Conservation (phyloP, 2,888 invertebrate species). For the Linyphia triangularis region DNA sequence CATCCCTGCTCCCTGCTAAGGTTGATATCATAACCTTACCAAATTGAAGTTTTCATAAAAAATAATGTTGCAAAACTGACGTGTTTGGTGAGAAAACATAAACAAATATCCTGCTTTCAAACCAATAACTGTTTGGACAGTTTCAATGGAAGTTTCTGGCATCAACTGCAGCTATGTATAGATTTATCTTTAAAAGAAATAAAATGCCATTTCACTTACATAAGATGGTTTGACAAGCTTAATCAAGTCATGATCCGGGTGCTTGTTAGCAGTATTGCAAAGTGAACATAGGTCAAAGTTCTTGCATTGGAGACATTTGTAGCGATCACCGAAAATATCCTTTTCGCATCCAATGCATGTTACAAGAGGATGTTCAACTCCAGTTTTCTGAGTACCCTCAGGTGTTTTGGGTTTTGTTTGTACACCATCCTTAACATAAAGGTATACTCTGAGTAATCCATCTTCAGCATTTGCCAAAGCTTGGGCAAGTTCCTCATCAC, state of each 20-base stretch:
- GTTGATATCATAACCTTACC: too few species aligned
- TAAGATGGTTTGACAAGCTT: conserved; percentile 82
- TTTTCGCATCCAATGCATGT: conserved; percentile 87
- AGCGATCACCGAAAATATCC: conserved; percentile 87
- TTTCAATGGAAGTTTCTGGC: too few species aligned
- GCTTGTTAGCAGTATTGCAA: conserved; percentile 86
- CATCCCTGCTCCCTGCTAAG: too few species aligned
- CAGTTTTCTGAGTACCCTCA: conserved; percentile 60
- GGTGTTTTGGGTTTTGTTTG: not conserved
- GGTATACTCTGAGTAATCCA: conserved; percentile 80
- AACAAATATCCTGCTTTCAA: too few species aligned
- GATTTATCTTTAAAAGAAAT: too few species aligned
- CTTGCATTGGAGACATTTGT: conserved; percentile 89
- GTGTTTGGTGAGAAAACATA: too few species aligned
- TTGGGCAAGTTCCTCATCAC: conserved; percentile 85
- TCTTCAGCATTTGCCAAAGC: conserved; percentile 82
- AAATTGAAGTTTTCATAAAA: too few species aligned
- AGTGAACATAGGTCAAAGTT: conserved; percentile 90
- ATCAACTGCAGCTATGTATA: too few species aligned
- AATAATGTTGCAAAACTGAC: too few species aligned
- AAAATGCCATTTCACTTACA: conserved; percentile 65
- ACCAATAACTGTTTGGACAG: too few species aligned
- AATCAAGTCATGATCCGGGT: conserved; percentile 89
- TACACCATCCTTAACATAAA: conserved; percentile 71
- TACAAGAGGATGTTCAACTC: conserved; percentile 83